phyloP scores from a whole-genome alignment of 92 coral and sea anemone species.

The Umimayanthus kanabou region DNA sequence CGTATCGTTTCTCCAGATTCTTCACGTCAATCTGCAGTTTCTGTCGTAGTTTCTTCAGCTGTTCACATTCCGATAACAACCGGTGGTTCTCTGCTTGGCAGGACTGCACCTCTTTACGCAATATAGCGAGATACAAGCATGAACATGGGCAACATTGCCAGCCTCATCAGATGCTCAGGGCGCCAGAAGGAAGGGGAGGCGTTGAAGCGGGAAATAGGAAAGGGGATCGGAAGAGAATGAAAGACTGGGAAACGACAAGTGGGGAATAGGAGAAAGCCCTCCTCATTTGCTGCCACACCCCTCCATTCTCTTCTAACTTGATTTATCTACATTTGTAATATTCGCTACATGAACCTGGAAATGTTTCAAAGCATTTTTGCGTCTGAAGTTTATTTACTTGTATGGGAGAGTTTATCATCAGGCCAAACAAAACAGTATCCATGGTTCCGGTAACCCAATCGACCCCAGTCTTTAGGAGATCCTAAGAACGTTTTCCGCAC shows the following conservation, averaged over 20 bases:
- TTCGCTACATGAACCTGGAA: too few species aligned
- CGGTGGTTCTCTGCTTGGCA: conserved; percentile 33
- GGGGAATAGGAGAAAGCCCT: background rate
- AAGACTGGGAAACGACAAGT: background rate
- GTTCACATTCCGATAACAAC: conserved; percentile 28
- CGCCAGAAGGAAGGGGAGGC: background rate
- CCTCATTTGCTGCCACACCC: too few species aligned
- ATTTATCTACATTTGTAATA: too few species aligned
- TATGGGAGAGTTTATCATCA: too few species aligned
- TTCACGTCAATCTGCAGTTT: conserved; percentile 38
- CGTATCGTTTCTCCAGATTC: conserved; percentile 43
- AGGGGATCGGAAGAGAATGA: background rate
- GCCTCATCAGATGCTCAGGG: background rate
- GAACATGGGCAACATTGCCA: background rate
- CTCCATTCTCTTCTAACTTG: too few species aligned
- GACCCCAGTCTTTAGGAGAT: too few species aligned
- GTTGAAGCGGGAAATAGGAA: too few species aligned
- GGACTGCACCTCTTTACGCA: conserved; percentile 17
- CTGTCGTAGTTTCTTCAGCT: conserved; percentile 18
- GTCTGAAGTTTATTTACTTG: too few species aligned
- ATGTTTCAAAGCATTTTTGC: too few species aligned
- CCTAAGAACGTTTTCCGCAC: too few species aligned
- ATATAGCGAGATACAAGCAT: background rate
- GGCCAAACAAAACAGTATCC: too few species aligned
- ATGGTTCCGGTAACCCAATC: too few species aligned